Percentiles rank a stretch among this genome's conserved stretches.
Evolutionary conservation across 2,113 vertebrate genomes (phyloP).

Genomic region (Tychaedon coryphoeus): DNA sequence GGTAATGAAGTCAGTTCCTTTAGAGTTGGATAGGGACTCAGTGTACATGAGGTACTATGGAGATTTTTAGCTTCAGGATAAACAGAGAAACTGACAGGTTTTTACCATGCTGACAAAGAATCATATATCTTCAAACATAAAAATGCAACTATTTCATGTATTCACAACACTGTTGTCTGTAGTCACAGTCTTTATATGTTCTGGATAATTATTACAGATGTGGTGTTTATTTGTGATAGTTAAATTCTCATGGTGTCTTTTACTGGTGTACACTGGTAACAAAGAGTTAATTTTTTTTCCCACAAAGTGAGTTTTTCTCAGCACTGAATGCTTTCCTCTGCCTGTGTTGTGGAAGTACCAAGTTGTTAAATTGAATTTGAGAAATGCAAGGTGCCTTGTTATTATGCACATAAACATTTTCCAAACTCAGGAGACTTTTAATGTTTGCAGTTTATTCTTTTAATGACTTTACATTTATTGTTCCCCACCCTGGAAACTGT

Average conservation of each 20-base stretch:
- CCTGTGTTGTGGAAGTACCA: not conserved
- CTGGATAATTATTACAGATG: not conserved
- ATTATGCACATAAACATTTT: not conserved
- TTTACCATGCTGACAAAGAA: not conserved
- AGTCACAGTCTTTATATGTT: not conserved
- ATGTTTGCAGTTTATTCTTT: not conserved
- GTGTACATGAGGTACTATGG: not conserved
- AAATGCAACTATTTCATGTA: not conserved
- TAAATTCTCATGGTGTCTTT: not conserved
- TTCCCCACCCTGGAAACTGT: not conserved
- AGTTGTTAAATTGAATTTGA: not conserved
- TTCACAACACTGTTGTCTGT: not conserved
- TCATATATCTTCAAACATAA: not conserved
- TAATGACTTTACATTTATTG: not conserved
- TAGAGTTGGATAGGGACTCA: not conserved
- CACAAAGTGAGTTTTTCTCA: not conserved
- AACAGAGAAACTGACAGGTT: not conserved
- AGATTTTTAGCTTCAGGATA: not conserved
- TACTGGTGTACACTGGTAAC: not conserved
- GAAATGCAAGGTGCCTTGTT: not conserved
- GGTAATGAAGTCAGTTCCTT: not conserved
- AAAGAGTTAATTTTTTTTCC: not conserved
- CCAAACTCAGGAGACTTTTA: not conserved
- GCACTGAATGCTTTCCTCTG: not conserved
- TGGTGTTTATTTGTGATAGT: not conserved